Evolutionary conservation across 2,888 invertebrate genomes (phyloP), one percentile per base, ranked within the genome.

Genomic region (Drosophila mulleri): DNA sequence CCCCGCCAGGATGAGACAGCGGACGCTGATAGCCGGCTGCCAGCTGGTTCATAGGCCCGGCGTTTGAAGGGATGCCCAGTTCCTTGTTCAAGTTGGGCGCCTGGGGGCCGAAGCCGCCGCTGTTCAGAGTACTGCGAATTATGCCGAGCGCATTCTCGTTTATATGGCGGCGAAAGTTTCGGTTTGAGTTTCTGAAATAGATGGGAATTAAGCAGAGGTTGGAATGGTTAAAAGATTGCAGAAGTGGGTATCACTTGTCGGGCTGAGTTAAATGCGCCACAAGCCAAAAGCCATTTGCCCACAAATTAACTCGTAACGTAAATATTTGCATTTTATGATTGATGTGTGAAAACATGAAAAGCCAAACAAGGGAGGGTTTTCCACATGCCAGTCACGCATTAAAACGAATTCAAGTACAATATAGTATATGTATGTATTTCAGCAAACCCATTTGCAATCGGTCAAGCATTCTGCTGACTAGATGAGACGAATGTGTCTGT

Each of bases 151-250:
- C 90, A 59, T 91, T 91, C 72, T 91, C 91, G 66, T 89, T 91
- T 63, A 91, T 90, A 67, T 91, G 91, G 39, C 92, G 90, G 6
- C 93, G 92, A 76, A 89, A 92, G 82, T 93, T 92, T 72, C 91
- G 92, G 78, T 90, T 92, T 67, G 89, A 88, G 75, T 91, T 92
- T 75, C 92, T 92, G 83, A 88, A 83, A 67, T 37, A 56, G 14
- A 67, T 26, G 23, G 11, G n/a, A 26, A 47, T 26, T 8, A 45
- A 65, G 45, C 53, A 53, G 53, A 52, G 23, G 18, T 39, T 42
- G 18, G 26, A n/a, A 53, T 23, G 26, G 41, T 59, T 56, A 26
- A 29, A 29, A 41, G 18, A 35, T 18, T 11, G 11, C 16, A 26
- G 23, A 58, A 14, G 37, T 48, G 16, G 44, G 41, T 61, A 32